phyloP scores from a whole-genome alignment of 1,140 invertebrate species.

The Drosophila jambulina region DNA sequence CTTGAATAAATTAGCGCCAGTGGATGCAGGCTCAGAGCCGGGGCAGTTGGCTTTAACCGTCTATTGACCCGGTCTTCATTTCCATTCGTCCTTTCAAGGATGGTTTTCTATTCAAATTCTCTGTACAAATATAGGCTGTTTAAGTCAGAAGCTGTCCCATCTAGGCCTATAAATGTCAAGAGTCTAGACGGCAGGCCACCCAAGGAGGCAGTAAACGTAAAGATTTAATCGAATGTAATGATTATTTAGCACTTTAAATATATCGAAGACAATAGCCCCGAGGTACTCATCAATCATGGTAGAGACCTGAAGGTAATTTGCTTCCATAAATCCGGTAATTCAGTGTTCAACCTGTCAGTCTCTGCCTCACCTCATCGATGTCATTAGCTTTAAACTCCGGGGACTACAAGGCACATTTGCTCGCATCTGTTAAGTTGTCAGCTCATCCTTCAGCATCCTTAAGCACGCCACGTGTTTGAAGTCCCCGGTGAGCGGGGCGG shows the following conservation, averaged over 20 bases:
- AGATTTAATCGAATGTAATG: constrained; percentile 9
- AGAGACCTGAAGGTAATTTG: background rate
- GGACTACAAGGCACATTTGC: background rate
- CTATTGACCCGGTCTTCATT: constrained; percentile 25
- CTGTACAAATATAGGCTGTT: constrained; percentile 30
- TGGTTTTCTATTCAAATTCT: constrained; percentile 7
- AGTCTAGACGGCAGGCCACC: constrained; percentile 11
- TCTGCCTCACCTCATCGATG: constrained; percentile 1
- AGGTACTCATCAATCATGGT: background rate
- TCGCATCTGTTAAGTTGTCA: constrained; percentile 13
- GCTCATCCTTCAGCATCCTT: constrained; percentile 2
- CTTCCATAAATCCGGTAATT: constrained; percentile 1
- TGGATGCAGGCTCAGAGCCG: constrained; percentile 55
- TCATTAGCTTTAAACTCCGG: constrained; percentile 2
- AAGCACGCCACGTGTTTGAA: constrained; percentile 13
- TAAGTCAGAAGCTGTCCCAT: constrained; percentile 9
- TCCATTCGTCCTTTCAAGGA: background rate
- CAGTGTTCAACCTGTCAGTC: constrained; percentile 2
- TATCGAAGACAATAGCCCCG: background rate
- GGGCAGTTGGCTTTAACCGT: constrained; percentile 46
- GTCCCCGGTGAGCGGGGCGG: constrained; percentile 1
- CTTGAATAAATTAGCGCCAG: constrained; percentile 77
- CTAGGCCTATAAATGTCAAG: constrained; percentile 20
- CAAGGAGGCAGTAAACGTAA: background rate
- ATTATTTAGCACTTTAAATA: constrained; percentile 10